Evolutionary conservation across 2,113 vertebrate genomes (phyloP).

Genomic region (Pampusana beccarii): DNA sequence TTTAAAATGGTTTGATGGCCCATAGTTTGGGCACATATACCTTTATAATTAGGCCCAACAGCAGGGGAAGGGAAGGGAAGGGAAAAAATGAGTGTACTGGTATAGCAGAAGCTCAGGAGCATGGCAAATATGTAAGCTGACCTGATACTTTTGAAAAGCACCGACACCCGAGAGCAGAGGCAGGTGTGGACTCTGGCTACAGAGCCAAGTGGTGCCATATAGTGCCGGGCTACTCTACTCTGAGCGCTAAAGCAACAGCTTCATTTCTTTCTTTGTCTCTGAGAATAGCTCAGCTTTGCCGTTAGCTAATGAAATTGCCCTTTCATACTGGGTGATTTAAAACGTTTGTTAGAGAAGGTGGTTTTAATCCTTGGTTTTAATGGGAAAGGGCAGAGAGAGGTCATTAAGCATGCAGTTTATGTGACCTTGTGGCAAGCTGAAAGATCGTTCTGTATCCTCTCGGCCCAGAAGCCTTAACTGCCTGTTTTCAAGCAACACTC

Average conservation of each 20-base stretch:
- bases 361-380: constrained; percentile 24
- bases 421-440: constrained; percentile 9
- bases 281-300: not conserved
- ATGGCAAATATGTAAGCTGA: not conserved
- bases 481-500: constrained; percentile 28
- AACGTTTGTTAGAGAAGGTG: not conserved
- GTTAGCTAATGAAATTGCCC: not conserved
- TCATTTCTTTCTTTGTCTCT: not conserved
- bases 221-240: fast-evolving
- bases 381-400: not conserved
- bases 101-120: not conserved
- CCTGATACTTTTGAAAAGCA: not conserved
- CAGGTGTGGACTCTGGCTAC: not conserved
- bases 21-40: not conserved
- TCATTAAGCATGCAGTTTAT: not conserved
- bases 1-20: not conserved
- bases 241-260: not conserved
- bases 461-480: constrained; percentile 41
- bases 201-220: not conserved
- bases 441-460: constrained; percentile 10
- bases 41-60: not conserved
- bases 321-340: not conserved
- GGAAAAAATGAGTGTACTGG: not conserved
- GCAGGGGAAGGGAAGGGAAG: not conserved
- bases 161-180: not conserved